A percentile compares a stretch with the other conserved stretches of the same genome.
phyloP scores from a whole-genome alignment of 2,888 invertebrate genomes.

The Cyrtodaria siliqua region DNA sequence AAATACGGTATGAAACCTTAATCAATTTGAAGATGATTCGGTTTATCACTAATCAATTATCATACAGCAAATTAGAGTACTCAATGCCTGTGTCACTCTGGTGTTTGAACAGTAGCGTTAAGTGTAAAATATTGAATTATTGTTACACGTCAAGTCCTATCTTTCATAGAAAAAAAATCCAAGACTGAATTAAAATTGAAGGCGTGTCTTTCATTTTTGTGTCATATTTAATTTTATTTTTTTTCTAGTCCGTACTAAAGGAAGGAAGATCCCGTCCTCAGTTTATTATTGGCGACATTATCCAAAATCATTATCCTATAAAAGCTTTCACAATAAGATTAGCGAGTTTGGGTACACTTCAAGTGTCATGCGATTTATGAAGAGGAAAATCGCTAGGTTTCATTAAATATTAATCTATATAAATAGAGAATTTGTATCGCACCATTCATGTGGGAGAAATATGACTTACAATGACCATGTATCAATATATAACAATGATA shows the following conservation, averaged over 20 bases:
- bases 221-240: no score
- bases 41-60: background rate
- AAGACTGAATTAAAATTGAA: background rate
- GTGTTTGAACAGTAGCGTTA: background rate
- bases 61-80: background rate
- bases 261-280: background rate
- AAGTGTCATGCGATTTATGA: conserved; percentile 21
- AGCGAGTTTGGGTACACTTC: conserved; percentile 14
- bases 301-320: background rate
- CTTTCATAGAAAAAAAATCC: no score
- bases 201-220: conserved; percentile 3
- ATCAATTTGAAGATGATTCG: background rate
- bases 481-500: conserved; percentile 2
- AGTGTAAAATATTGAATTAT: no score
- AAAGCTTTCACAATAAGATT: conserved; percentile 23
- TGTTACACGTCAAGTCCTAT: no score
- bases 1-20: background rate
- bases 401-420: conserved; percentile 2
- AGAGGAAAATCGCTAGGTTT: background rate
- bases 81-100: background rate
- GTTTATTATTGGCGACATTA: background rate
- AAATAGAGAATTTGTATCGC: conserved; percentile 5
- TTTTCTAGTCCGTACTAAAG: background rate
- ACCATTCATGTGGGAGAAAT: conserved; percentile 6
- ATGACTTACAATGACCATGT: background rate